Conservation (phyloP, 2,888 invertebrate species). For the Bibio marci region DNA sequence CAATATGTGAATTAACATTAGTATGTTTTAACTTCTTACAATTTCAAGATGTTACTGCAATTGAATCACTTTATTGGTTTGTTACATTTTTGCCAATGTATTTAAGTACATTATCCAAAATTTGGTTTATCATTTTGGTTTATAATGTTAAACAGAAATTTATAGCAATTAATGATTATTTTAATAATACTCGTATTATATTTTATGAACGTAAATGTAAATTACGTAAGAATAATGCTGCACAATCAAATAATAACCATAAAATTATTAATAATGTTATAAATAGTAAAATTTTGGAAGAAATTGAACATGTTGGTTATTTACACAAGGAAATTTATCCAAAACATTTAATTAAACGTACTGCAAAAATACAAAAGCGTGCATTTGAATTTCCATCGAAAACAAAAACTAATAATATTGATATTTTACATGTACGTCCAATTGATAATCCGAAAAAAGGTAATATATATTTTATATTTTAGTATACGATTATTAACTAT, state of each 20-base stretch:
- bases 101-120: conserved; percentile 25
- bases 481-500: too few relatives aligned
- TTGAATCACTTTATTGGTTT: conserved; percentile 20
- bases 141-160: conserved; percentile 24
- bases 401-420: neutral
- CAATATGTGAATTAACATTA: conserved; percentile 19
- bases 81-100: conserved; percentile 23
- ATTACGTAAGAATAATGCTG: neutral
- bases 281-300: too few relatives aligned
- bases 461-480: too few relatives aligned
- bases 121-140: conserved; percentile 26
- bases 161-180: conserved; percentile 17
- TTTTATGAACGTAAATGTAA: conserved; percentile 2
- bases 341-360: neutral
- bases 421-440: neutral
- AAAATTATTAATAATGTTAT: too few relatives aligned
- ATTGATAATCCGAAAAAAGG: neutral
- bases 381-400: too few relatives aligned
- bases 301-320: conserved; percentile 8
- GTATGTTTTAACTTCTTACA: conserved; percentile 17
- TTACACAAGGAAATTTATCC: conserved; percentile 11
- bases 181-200: conserved; percentile 10
- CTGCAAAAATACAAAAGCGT: too few relatives aligned
- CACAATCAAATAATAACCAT: neutral
- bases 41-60: conserved; percentile 18